A percentile compares a stretch with the other conserved stretches of the same genome.
These are phyloP conservation scores for Spilarctia lutea DNA, from an alignment of 2,888 invertebrate species.

Conservation along the genomic window DNA sequence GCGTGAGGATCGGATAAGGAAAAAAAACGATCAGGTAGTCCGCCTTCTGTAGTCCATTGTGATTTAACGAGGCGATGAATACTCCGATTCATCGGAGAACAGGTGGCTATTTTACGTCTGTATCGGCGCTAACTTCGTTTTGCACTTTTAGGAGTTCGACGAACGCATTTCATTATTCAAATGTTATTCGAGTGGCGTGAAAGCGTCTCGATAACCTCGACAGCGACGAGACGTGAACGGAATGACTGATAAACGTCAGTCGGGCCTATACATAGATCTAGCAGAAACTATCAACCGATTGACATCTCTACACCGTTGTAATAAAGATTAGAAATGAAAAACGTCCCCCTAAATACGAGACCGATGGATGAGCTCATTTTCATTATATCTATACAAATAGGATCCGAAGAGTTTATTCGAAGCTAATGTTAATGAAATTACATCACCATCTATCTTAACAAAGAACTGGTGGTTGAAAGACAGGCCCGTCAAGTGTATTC, in stretches of 20 bases:
- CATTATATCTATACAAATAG: conserved; percentile 66
- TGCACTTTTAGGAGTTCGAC: conserved; percentile 81
- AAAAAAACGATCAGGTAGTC: conserved; percentile 69
- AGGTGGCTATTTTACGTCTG: conserved; percentile 70
- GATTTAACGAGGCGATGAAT: conserved; percentile 78
- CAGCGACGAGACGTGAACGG: conserved; percentile 70
- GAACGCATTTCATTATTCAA: conserved; percentile 81
- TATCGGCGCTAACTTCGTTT: conserved; percentile 64
- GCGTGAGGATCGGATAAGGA: conserved; percentile 48
- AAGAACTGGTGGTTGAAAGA: conserved; percentile 48
- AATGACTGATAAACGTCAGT: conserved; percentile 71
- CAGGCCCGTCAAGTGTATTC: conserved; percentile 51
- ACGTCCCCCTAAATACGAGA: conserved; percentile 53
- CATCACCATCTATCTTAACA: conserved; percentile 58
- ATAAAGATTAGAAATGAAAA: conserved; percentile 61
- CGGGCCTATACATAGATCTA: conserved; percentile 58
- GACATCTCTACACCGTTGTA: conserved; percentile 57
- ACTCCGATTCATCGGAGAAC: conserved; percentile 59
- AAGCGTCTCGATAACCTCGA: conserved; percentile 80
- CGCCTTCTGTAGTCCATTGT: conserved; percentile 73
- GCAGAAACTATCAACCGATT: conserved; percentile 54
- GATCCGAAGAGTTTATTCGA: conserved; percentile 57
- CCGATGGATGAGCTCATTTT: conserved; percentile 61
- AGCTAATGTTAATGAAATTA: conserved; percentile 67
- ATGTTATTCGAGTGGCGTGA: conserved; percentile 82